Evolutionary conservation across 2,888 invertebrate species (phyloP), one percentile per base, ranked within the genome.

Genomic region (Euzetes globulus): DNA sequence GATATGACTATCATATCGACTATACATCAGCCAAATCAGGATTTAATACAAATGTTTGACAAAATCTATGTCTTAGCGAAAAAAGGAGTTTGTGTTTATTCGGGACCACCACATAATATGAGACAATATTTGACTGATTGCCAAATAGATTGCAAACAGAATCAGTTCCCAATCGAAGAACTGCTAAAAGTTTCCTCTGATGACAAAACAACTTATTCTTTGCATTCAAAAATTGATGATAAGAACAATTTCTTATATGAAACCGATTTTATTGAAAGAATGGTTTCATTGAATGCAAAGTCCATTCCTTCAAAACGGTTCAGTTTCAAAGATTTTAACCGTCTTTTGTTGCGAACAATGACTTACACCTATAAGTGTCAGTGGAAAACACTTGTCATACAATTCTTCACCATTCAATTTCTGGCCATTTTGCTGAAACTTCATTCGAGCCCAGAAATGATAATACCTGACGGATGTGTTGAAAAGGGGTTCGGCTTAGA

Each of bases 11-110:
- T 60, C 58, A 17, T 60, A 6, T 27, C 58, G 3, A 27, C 13
- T 27, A 60, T 60, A 13, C 58, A 60, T 60, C 58, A 60, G 58
- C 58, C 58, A 15, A 60, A 60, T 17, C 25, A 60, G 6, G 58
- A 60, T 19, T 11, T 60, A 6, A 7, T 60, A 6, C 6, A 27
- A 13, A 17, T 29, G 6, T 60, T 60, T 13, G 58, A 60, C 29
- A 25, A 27, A 29, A n/a, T 60, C 3, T 29, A 29, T 29, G 29
- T 60, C 9, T 15, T 60, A 15, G 4, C 27, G 9, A 60, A 60
- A 17, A 29, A 13, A 13, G 58, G 58, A 6, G 13, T 9, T 1
- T 60, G 58, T 60, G 29, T 60, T 13, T 60, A 60, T 17, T 7
- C 4, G 1, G 58, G 58, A 3, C 29, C 27, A 15, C 58, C 58